Evolutionary conservation across 1,140 invertebrate species (phyloP).

Genomic region (Holotrichia oblita): DNA sequence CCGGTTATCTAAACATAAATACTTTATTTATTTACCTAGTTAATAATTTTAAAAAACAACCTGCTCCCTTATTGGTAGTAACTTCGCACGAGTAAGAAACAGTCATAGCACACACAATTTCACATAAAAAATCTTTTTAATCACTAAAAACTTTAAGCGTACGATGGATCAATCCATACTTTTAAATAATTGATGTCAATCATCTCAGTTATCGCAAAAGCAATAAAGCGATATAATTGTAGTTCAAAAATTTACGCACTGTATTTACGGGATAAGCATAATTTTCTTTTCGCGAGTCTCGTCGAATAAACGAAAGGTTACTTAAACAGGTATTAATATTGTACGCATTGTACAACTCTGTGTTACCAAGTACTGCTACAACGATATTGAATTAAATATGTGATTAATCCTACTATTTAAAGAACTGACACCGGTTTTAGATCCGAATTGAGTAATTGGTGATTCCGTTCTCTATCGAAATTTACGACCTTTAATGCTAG

Average conservation of each 20-base stretch:
- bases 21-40: constrained; percentile 17
- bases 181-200: neutral
- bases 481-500: neutral
- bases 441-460: neutral
- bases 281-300: no score
- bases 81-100: constrained; percentile 20
- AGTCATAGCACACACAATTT: constrained; percentile 14
- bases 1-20: no score
- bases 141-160: neutral
- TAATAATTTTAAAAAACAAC: constrained; percentile 27
- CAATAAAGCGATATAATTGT: neutral
- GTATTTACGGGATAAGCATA: no score
- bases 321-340: no score
- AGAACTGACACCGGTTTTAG: constrained; percentile 5
- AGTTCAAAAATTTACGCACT: neutral
- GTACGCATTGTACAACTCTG: neutral
- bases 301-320: no score
- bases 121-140: neutral
- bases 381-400: neutral
- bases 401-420: constrained; percentile 25
- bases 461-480: neutral
- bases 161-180: neutral
- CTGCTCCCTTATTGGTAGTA: constrained; percentile 10
- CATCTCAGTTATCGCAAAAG: neutral
- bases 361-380: neutral